Evolutionary conservation across 1,140 invertebrate genomes (phyloP), one percentile per base, ranked within the genome.

Genomic region (Drosophila carrolli): DNA sequence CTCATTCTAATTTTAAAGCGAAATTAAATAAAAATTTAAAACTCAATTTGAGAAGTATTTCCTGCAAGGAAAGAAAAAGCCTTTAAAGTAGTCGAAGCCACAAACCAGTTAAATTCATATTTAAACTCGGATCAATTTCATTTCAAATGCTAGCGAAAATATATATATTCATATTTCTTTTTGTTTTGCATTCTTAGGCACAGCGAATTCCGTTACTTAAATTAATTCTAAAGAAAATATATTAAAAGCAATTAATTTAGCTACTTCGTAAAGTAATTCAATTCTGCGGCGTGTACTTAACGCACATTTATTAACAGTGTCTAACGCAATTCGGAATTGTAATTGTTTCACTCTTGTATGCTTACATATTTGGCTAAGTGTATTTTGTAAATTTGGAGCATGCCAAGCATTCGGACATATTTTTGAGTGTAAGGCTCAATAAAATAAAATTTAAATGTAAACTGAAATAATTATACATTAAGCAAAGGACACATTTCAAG

Each of bases 51-150:
- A 88, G 48, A 88, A 89, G 84, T 89, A 89, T 89, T 89, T 89
- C 84, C 84, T 89, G 56, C 53, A 89, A 89, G 84, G 84, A 89
- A 89, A 89, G 84, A 89, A 89, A 89, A 89, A 67, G 84, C 84
- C 84, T 89, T 89, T 89, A 89, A 85, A 88, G 56, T 79, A 79
- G 72, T 75, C 74, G 38, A 86, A 86, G 68, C 61, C 54, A 67
- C 44, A 68, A 62, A 68, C 9, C 56, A 55, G 70, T 48, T 32
- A 56, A 78, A 75, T 68, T 43, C 54, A 57, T 71, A 62, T 46
- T 68, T 50, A 56, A 63, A 59, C n/a, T 55, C 23, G 47, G 59
- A 65, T 54, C 50, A 61, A 75, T 62, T 75, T 81, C 55, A 82
- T 86, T 81, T 68, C 40, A 43, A 70, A 41, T 66, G 81, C 72